Evolutionary conservation across 2,888 invertebrate genomes (phyloP).

Genomic region (Agonopterix subpropinquella): DNA sequence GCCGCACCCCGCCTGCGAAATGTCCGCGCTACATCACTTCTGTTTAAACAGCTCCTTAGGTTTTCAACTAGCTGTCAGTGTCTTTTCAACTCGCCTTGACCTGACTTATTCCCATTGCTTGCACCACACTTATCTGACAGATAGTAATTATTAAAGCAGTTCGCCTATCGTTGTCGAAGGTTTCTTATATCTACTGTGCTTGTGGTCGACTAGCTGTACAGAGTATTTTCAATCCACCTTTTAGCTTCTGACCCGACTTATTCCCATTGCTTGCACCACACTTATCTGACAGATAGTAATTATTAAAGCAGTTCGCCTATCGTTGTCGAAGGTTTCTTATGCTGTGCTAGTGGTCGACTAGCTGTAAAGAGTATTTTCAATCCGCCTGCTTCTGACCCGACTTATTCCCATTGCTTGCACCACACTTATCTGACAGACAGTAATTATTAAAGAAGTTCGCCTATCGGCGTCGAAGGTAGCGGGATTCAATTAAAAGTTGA

Average conservation of each 20-base stretch:
- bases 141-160: constrained; percentile 68
- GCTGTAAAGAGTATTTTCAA: too few species aligned
- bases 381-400: too few species aligned
- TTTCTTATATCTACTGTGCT: constrained; percentile 7
- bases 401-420: constrained; percentile 9
- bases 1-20: too few species aligned
- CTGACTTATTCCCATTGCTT: constrained; percentile 1
- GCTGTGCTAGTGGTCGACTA: too few species aligned
- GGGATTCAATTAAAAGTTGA: constrained; percentile 63
- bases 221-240: too few species aligned
- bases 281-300: constrained; percentile 38
- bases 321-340: constrained; percentile 31
- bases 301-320: constrained; percentile 58
- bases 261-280: constrained; percentile 13
- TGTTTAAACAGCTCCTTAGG: too few species aligned
- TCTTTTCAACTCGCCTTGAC: too few species aligned
- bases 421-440: constrained; percentile 24
- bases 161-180: constrained; percentile 40
- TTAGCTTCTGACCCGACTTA: too few species aligned
- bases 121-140: constrained; percentile 16
- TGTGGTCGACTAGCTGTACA: too few species aligned
- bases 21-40: too few species aligned
- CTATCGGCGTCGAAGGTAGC: constrained; percentile 44
- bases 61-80: too few species aligned
- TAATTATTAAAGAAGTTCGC: constrained; percentile 64